Base-by-base conservation (phyloP, 2,113 vertebrate species). In the Apodemus speciosus region DNA sequence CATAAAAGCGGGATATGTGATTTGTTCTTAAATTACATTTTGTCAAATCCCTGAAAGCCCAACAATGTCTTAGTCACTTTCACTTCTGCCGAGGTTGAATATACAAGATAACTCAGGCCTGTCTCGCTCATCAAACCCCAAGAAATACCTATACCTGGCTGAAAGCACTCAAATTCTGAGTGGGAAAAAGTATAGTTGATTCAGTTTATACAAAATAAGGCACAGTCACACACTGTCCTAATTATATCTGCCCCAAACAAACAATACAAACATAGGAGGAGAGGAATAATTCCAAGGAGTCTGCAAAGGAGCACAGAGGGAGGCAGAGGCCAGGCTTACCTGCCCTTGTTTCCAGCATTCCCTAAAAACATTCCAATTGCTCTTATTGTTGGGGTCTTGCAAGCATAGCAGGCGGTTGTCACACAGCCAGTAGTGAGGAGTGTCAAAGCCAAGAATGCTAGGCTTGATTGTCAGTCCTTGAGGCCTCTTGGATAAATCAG, bases 311-410 rank as follows among this genome's bases (percentile, higher is more conserved):
- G 49, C 40, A 0, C 1, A 46, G 23, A 51, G 13, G 38, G 56
- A 3, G 69, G 2, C 14, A 46, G 40, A 62, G 79, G 49, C 62
- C 43, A 13, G 3, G 0, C 60, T 92, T 98, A 98, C 98, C 98
- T 98, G 98, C 23, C 98, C 98, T 94, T 98, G 98, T 89, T 98
- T 98, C 98, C 98, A 98, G 97, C 98, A 98, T 84, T 98, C 98
- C 85, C 98, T 96, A 91, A 98, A 98, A 53, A 98, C 98, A 11
- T 98, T 98, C 98, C 98, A 98, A 7, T 98, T 98, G 85, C 98
- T 98, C 81, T 98, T 98, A 4, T 98, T 98, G 91, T 98, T 98
- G 93, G 98, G 98, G 93, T 98, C 98, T 51, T 98, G 98, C 1
- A 98, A 96, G 90, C 98, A 98, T 0, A 98, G 97, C 85, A 98